Conservation (phyloP, 2,888 invertebrate species). For the Nymphalis urticae region DNA sequence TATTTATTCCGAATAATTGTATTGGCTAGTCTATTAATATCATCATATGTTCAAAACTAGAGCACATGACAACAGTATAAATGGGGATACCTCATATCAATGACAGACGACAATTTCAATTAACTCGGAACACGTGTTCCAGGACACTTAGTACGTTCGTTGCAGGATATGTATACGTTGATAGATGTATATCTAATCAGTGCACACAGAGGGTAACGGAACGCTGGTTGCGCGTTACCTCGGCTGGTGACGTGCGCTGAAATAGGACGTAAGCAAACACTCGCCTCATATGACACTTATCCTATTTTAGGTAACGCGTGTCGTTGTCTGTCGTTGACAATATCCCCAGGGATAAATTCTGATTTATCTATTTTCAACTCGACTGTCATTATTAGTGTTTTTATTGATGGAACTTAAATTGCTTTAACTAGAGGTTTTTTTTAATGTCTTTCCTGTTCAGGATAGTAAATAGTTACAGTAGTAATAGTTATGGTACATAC, state of each 20-base stretch:
- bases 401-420: background rate
- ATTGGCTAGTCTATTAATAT: too few species aligned
- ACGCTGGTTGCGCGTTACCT: conserved; percentile 28
- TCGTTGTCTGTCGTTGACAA: conserved; percentile 20
- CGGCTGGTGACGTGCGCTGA: conserved; percentile 11
- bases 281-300: conserved; percentile 30
- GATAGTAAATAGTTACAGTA: background rate
- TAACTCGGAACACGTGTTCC: conserved; percentile 21
- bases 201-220: conserved; percentile 17
- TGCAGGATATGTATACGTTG: conserved; percentile 15
- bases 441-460: background rate
- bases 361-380: conserved; percentile 5
- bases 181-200: conserved; percentile 28
- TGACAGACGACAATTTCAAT: conserved; percentile 12
- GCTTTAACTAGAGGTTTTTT: background rate
- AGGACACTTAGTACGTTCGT: conserved; percentile 14
- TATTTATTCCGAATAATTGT: too few species aligned
- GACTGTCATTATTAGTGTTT: background rate
- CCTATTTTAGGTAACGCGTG: conserved; percentile 27
- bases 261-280: conserved; percentile 33
- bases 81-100: background rate
- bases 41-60: background rate
- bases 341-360: background rate
- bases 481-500: too few species aligned
- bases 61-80: conserved; percentile 3